Evolutionary conservation across 53 echinoderm and acorn worm species (phyloP).

Genomic region (Mesocentrotus franciscanus): DNA sequence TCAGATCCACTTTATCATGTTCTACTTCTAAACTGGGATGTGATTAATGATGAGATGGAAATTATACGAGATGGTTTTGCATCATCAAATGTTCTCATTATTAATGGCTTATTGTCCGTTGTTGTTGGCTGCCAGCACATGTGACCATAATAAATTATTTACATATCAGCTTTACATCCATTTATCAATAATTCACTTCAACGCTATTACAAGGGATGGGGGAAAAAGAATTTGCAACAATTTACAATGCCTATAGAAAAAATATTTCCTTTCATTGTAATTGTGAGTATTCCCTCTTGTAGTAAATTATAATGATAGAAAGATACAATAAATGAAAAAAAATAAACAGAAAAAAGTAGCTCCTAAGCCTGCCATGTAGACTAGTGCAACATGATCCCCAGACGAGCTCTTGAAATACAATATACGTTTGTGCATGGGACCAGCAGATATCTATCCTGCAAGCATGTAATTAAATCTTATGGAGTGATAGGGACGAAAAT

Average conservation of each 20-base stretch:
- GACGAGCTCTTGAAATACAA: slow-evolving; percentile 44
- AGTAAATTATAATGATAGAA: background rate
- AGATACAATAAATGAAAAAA: background rate
- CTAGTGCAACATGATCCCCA: background rate
- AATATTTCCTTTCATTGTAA: background rate
- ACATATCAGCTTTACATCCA: background rate
- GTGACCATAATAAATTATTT: background rate
- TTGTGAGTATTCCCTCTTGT: background rate
- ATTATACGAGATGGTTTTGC: background rate
- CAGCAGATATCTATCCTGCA: slow-evolving; percentile 42
- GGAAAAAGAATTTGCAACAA: background rate
- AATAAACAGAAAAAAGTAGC: background rate
- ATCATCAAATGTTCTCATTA: background rate
- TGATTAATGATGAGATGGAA: background rate
- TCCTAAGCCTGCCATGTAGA: slow-evolving; percentile 2
- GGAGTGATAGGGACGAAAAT: slow-evolving; percentile 61
- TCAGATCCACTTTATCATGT: background rate
- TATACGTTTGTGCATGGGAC: slow-evolving; percentile 30
- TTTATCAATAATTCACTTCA: background rate
- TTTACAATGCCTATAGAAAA: background rate
- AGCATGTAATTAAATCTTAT: slow-evolving; percentile 66
- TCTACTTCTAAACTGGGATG: background rate
- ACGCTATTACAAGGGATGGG: background rate
- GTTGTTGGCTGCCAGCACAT: background rate
- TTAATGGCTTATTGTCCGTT: background rate